Base-by-base conservation (phyloP, 2,113 vertebrate species). In the Nibea albiflora region DNA sequence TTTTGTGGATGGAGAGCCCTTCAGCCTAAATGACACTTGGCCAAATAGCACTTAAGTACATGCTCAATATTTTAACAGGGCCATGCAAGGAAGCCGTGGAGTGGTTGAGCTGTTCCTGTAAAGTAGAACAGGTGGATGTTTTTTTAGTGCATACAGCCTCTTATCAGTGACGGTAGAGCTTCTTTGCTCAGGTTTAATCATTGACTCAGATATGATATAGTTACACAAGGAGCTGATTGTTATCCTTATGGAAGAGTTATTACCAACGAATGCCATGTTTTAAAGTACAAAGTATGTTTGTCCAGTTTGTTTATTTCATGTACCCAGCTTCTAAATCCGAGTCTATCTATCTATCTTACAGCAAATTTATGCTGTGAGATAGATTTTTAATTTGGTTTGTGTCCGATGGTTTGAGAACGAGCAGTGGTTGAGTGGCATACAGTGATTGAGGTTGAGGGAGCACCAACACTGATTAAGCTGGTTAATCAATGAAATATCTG, bases 21-120 rank as follows among this genome's bases (percentile, higher is more conserved):
- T 95, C 93, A 95, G 92, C 92, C 91, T 94, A 93, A 95, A 94
- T 94, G 92, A 93, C 95, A 95, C 94, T 95, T 92, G 91, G 93
- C 93, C 95, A 95, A 95, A 95, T 94, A 94, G 94, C 95, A 95
- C 95, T 96, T 95, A 95, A 96, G 95, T 91, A 95, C 93, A 90
- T 94, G 91, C 92, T 96, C 92, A 95, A 95, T 96, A 96, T 95
- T 96, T 96, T 93, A 96, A 93, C 91, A 95, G 92, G 89, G 87
- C 85, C 64, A 67, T 60, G 83, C 87, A 90, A 92, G 88, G 83
- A 88, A 88, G 91, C 81, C 49, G 79, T 86, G 88, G 88, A 90
- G 90, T 84, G 89, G 73, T 20, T 85, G 77, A 79, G 83, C 88
- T 83, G 75, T 46, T 87, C 56, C 85, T 75, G 63, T 68, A 49